phyloP scores from a whole-genome alignment of 2,888 invertebrate genomes.

The Cephus pygmeus region DNA sequence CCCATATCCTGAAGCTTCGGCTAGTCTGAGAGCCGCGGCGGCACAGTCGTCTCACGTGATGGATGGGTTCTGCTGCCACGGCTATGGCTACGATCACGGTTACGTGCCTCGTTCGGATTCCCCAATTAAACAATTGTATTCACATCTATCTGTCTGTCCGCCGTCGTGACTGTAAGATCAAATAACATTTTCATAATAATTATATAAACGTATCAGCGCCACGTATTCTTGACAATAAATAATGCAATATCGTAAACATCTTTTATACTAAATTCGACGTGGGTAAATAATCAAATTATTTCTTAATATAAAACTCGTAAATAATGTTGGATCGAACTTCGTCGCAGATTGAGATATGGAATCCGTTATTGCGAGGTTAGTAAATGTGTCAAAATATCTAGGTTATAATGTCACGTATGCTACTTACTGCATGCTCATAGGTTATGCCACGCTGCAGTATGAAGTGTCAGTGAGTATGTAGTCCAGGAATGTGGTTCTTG shows the following conservation, averaged over 20 bases:
- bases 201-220: background rate
- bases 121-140: constrained; percentile 65
- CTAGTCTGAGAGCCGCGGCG: constrained; percentile 22
- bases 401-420: background rate
- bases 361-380: background rate
- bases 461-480: background rate
- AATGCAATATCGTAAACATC: background rate
- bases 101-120: constrained; percentile 54
- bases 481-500: background rate
- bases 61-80: constrained; percentile 41
- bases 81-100: constrained; percentile 37
- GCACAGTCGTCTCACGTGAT: constrained; percentile 40
- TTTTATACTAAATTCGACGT: background rate
- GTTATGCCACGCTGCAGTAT: background rate
- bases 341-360: background rate
- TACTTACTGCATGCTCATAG: background rate
- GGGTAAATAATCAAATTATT: background rate
- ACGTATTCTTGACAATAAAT: background rate
- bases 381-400: background rate
- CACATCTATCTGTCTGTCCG: constrained; percentile 56
- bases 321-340: background rate
- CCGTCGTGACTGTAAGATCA: constrained; percentile 14
- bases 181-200: background rate
- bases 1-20: constrained; percentile 20
- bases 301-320: background rate